phyloP scores from a whole-genome alignment of 2,888 invertebrate species.

The Orgyia antiqua region DNA sequence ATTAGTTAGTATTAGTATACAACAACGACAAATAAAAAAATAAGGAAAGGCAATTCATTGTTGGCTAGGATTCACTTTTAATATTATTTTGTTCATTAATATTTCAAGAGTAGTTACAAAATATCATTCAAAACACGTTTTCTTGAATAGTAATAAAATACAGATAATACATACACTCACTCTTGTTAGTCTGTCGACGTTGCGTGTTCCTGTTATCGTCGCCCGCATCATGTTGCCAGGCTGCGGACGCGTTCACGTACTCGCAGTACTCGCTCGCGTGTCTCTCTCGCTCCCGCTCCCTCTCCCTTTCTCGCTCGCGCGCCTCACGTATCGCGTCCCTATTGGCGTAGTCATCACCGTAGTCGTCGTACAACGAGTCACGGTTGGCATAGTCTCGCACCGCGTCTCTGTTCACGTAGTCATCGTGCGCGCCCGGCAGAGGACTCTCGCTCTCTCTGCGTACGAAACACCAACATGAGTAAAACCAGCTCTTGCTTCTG shows the following conservation, averaged over 20 bases:
- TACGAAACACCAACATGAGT: conserved; percentile 73
- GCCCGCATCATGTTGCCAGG: conserved; percentile 53
- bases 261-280: conserved; percentile 65
- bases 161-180: too few species aligned
- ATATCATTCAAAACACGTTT: too few species aligned
- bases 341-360: conserved; percentile 73
- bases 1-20: too few species aligned
- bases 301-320: conserved; percentile 31
- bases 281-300: conserved; percentile 51
- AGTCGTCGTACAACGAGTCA: conserved; percentile 69
- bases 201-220: conserved; percentile 67
- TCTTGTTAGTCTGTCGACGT: conserved; percentile 53
- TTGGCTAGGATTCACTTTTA: background rate
- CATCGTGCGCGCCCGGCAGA: conserved; percentile 58
- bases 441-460: conserved; percentile 74
- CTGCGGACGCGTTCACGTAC: conserved; percentile 68
- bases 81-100: too few species aligned
- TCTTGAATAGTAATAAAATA: too few species aligned
- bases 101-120: too few species aligned
- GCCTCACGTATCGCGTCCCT: conserved; percentile 72
- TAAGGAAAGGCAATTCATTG: too few species aligned
- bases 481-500: conserved; percentile 68
- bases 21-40: too few species aligned
- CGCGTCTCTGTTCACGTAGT: conserved; percentile 70
- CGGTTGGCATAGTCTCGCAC: conserved; percentile 66